Conservation (phyloP, 1,140 invertebrate genomes). For the Aphis craccivora region DNA sequence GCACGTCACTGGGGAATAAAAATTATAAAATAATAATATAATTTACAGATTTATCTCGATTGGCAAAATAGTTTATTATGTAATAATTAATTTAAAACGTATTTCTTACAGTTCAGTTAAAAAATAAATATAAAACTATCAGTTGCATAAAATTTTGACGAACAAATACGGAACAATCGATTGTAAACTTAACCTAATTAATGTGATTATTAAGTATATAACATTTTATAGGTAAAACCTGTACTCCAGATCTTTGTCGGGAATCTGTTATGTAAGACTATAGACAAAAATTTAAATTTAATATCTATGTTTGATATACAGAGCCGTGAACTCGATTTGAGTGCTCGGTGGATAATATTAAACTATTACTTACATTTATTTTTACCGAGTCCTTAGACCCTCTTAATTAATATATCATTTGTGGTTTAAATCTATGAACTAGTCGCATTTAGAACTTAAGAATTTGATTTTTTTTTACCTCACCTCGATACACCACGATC, state of each 20-base stretch:
- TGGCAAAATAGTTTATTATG: neutral
- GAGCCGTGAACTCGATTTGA: neutral
- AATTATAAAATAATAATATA: neutral
- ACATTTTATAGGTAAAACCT: too few relatives aligned
- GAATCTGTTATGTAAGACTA: neutral
- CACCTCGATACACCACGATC: too few relatives aligned
- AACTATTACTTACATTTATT: neutral
- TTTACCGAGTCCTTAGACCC: neutral
- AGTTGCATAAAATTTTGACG: neutral
- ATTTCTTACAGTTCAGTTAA: neutral
- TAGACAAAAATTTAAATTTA: neutral
- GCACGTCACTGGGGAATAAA: neutral
- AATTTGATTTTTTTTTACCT: too few relatives aligned
- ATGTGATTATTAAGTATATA: neutral
- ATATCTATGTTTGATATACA: neutral
- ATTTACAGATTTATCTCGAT: neutral
- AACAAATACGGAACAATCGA: too few relatives aligned
- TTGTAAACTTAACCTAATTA: neutral
- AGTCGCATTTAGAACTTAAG: neutral
- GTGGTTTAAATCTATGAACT: neutral
- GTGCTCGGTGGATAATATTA: neutral
- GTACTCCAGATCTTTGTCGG: neutral
- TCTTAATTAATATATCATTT: neutral
- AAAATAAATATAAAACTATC: neutral
- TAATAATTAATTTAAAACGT: neutral